Percentiles rank a stretch among this genome's conserved stretches.
Evolutionary conservation across 2,888 invertebrate genomes (phyloP).

Genomic region (Epiblema foenella): DNA sequence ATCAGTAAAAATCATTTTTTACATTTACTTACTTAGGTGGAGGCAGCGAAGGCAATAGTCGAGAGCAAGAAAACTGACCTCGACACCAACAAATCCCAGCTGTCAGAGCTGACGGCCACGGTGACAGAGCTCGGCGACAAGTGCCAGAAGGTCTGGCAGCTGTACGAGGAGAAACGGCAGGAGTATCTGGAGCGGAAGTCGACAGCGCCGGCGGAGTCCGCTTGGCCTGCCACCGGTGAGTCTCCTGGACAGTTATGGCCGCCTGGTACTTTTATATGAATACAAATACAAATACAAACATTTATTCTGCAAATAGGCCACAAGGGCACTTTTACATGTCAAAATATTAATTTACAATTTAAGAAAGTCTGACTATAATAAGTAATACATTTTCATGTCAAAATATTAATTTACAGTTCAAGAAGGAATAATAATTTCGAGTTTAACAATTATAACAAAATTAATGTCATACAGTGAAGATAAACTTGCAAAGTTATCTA

Average conservation of each 20-base stretch:
- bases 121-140: constrained; percentile 88
- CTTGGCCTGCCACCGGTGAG: constrained; percentile 55
- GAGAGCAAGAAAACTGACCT: constrained; percentile 92
- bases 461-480: too few relatives aligned
- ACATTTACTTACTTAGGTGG: constrained; percentile 84
- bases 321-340: too few relatives aligned
- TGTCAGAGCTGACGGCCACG: constrained; percentile 89
- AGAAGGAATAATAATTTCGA: too few relatives aligned
- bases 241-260: neutral
- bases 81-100: constrained; percentile 90
- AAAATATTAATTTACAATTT: too few relatives aligned
- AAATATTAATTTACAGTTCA: too few relatives aligned
- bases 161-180: constrained; percentile 87
- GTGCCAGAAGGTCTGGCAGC: constrained; percentile 78
- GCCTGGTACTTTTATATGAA: constrained; percentile 34
- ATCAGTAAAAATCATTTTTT: neutral
- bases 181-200: constrained; percentile 65
- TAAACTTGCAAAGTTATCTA: too few relatives aligned
- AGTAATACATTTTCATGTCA: too few relatives aligned
- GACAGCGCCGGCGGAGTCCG: constrained; percentile 74
- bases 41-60: constrained; percentile 91
- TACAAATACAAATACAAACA: too few relatives aligned
- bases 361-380: too few relatives aligned
- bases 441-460: too few relatives aligned
- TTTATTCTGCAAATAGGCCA: too few relatives aligned